Percentiles rank a stretch among this genome's conserved stretches.
Evolutionary conservation across 2,797 vertebrate species (phyloP).

Genomic region (Cichlasoma orientale): DNA sequence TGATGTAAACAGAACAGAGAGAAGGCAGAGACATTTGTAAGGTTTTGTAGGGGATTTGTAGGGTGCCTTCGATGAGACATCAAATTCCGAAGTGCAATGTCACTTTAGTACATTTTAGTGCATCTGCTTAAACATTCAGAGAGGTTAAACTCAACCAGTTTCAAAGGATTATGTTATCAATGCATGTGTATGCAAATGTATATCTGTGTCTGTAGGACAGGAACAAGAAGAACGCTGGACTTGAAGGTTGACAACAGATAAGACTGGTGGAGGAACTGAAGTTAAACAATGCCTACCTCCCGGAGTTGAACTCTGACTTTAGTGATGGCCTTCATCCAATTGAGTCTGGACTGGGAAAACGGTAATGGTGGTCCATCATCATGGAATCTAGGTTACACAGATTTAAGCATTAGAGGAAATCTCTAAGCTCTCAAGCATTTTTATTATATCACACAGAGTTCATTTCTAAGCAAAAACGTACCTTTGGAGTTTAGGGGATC

Average conservation of each 20-base stretch:
- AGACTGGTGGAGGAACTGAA: neutral
- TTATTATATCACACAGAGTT: neutral
- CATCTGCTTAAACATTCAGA: slow-evolving; percentile 36
- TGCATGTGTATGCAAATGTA: neutral
- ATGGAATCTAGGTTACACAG: slow-evolving; percentile 61
- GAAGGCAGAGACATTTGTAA: too few relatives aligned
- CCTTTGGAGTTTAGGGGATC: slow-evolving; percentile 72
- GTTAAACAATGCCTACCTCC: slow-evolving; percentile 85
- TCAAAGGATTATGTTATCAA: slow-evolving; percentile 7
- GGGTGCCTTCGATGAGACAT: too few relatives aligned
- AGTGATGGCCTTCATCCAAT: slow-evolving; percentile 95
- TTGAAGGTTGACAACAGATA: neutral
- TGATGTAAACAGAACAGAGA: too few relatives aligned
- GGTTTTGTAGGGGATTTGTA: too few relatives aligned
- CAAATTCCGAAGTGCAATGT: neutral
- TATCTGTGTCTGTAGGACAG: neutral
- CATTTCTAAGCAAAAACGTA: slow-evolving; percentile 30
- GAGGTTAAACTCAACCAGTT: slow-evolving; percentile 70
- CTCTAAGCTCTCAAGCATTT: neutral
- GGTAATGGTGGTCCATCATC: slow-evolving; percentile 82
- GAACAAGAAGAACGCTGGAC: neutral
- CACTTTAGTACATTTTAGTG: neutral
- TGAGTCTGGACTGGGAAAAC: slow-evolving; percentile 87
- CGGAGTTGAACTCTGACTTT: slow-evolving; percentile 93
- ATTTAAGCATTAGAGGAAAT: slow-evolving; percentile 4